Percentiles rank a stretch among this genome's conserved stretches.
Evolutionary conservation across 2,113 vertebrate species (phyloP).

Genomic region (Antechinus stuartii): DNA sequence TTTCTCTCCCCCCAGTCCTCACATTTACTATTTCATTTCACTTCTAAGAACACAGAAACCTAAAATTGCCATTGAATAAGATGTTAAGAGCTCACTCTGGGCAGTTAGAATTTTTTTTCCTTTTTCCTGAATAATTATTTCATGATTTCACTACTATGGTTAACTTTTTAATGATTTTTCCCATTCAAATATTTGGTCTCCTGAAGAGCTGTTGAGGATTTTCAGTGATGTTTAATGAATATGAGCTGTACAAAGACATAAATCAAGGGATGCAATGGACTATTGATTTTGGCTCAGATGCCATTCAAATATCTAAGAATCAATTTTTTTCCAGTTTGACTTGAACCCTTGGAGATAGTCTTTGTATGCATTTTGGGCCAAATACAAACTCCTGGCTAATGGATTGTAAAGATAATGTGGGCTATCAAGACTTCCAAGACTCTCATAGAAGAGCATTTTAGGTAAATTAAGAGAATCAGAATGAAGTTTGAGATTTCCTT

Average conservation of each 20-base stretch:
- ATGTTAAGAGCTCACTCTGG: neutral
- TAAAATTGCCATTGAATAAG: conserved; percentile 13
- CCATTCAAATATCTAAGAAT: conserved; percentile 50
- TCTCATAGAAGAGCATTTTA: neutral
- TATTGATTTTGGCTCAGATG: conserved; percentile 33
- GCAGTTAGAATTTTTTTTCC: neutral
- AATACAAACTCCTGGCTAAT: neutral
- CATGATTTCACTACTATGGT: conserved; percentile 33
- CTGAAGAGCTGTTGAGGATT: conserved; percentile 36
- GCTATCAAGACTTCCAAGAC: neutral
- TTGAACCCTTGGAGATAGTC: conserved; percentile 40
- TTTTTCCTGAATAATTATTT: conserved; percentile 21
- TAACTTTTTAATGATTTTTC: conserved; percentile 59
- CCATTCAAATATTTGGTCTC: conserved; percentile 45
- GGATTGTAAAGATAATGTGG: conserved; percentile 20
- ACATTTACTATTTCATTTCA: neutral
- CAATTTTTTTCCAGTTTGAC: conserved; percentile 51
- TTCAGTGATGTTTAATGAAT: conserved; percentile 51
- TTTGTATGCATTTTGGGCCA: conserved; percentile 55
- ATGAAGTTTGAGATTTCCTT: conserved; percentile 4
- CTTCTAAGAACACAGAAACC: neutral
- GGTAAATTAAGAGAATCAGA: neutral
- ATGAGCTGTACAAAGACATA: neutral
- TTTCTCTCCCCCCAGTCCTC: neutral
- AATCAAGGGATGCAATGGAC: conserved; percentile 13